phyloP scores from a whole-genome alignment of 1,140 invertebrate genomes.

The Ceratitis capitata region DNA sequence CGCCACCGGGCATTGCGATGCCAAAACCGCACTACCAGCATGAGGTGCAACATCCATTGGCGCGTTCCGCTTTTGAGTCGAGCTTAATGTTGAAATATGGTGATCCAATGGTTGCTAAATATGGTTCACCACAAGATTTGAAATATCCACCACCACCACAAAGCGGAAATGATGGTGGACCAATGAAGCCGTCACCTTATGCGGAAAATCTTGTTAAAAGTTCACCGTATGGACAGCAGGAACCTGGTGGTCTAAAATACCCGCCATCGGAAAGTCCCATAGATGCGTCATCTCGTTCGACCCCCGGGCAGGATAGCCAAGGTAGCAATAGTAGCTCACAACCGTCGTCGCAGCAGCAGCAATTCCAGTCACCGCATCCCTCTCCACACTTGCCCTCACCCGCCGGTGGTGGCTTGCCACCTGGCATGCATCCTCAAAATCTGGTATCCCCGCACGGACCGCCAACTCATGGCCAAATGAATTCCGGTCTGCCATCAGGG shows the following conservation, averaged over 20 bases:
- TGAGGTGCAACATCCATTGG: slow-evolving; percentile 59
- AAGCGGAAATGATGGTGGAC: slow-evolving; percentile 43
- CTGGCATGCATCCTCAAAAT: slow-evolving; percentile 71
- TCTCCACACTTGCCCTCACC: slow-evolving; percentile 62
- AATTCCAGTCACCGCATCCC: slow-evolving; percentile 62
- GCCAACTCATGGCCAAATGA: slow-evolving; percentile 68
- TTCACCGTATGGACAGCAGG: slow-evolving; percentile 57
- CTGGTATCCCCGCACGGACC: slow-evolving; percentile 68
- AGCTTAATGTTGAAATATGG: slow-evolving; percentile 64
- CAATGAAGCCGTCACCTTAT: slow-evolving; percentile 50
- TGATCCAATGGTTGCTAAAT: slow-evolving; percentile 58
- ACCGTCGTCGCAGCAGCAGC: slow-evolving; percentile 58
- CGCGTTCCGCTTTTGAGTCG: slow-evolving; percentile 58
- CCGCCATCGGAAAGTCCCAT: slow-evolving; percentile 57
- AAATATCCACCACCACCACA: slow-evolving; percentile 57
- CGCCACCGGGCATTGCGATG: slow-evolving; percentile 60
- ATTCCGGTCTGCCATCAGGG: slow-evolving; percentile 68
- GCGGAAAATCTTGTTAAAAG: slow-evolving; percentile 63
- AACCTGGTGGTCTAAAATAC: slow-evolving; percentile 43
- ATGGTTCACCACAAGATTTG: slow-evolving; percentile 60
- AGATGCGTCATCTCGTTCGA: slow-evolving; percentile 60
- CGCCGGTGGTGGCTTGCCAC: slow-evolving; percentile 56
- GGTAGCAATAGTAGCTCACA: slow-evolving; percentile 64
- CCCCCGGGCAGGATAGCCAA: slow-evolving; percentile 64
- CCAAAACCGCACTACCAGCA: slow-evolving; percentile 63